Base-by-base conservation (phyloP, 2,797 vertebrate genomes). In the Choloepus didactylus region DNA sequence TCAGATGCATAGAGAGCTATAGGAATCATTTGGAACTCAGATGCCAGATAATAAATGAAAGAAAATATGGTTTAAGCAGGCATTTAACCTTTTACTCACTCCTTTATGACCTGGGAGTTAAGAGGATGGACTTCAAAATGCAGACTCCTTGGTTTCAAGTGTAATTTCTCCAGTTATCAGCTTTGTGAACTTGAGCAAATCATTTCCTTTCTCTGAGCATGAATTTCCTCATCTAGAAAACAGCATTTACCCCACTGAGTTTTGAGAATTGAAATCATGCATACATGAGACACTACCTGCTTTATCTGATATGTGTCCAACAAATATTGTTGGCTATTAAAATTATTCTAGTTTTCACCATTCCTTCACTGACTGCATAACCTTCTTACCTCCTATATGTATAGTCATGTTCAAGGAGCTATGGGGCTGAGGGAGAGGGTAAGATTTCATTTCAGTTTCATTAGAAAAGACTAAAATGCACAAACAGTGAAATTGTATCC, bases 21-120 rank as follows among this genome's bases (percentile, higher is more conserved):
- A 44, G n/a, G 73, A 92, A 84, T 92, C 51, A 56, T n/a, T 91
- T n/a, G 84, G 76, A 46, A 92, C 67, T 89, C 46, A 67, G 77
- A 83, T 75, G 46, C 49, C 46, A 19, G 14, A 49, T 72, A 72
- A 89, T 44, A 10, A 72, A 0, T 51, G 69, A 66, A 79, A 92
- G 46, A 70, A 56, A 85, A 25, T 51, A 67, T 69, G 64, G 38
- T 41, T 64, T 62, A 82, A 93, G 75, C 70, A 56, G 94, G 60
- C 4, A 14, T 80, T 72, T 38, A 72, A 59, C 15, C 6, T 25
- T 69, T 77, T 11, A 12, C 4, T 84, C n/a, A 51, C 8, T 82
- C 6, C 21, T 75, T 75, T 54, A 62, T 64, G 64, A 31, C 23
- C 3, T 44, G 14, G 18, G n/a, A 31, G 56, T 72, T 38, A 85